Conservation (phyloP, 1,140 invertebrate species). For the Holotrichia oblita region DNA sequence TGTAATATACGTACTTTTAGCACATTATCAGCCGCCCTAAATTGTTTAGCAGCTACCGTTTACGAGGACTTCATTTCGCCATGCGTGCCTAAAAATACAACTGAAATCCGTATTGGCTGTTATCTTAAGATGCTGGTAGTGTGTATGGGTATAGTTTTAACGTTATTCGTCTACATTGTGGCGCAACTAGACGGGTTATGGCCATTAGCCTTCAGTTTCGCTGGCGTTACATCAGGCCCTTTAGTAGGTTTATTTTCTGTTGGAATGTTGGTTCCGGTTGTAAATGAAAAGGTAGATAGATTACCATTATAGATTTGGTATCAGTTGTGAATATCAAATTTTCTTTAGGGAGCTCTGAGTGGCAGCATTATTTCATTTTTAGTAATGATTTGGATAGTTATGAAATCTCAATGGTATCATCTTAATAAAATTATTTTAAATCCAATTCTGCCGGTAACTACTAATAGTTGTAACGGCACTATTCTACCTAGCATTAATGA, state of each 20-base stretch:
- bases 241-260: constrained; percentile 72
- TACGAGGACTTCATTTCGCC: constrained; percentile 71
- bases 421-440: background rate
- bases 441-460: constrained; percentile 4
- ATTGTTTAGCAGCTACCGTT: constrained; percentile 72
- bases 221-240: constrained; percentile 72
- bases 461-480: constrained; percentile 20
- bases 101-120: constrained; percentile 61
- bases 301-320: too few relatives aligned
- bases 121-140: constrained; percentile 69
- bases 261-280: constrained; percentile 75
- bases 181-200: constrained; percentile 70
- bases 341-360: constrained; percentile 9
- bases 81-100: constrained; percentile 58
- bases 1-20: constrained; percentile 56
- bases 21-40: constrained; percentile 72
- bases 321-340: background rate
- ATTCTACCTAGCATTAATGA: background rate
- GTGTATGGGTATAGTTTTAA: constrained; percentile 67
- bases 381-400: constrained; percentile 11
- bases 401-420: constrained; percentile 31
- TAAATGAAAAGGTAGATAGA: constrained; percentile 64
- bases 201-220: constrained; percentile 69
- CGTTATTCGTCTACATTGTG: constrained; percentile 69
- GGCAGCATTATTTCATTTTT: constrained; percentile 16